Evolutionary conservation across 2,113 vertebrate genomes (phyloP).

Genomic region (Paedocypris sp.): DNA sequence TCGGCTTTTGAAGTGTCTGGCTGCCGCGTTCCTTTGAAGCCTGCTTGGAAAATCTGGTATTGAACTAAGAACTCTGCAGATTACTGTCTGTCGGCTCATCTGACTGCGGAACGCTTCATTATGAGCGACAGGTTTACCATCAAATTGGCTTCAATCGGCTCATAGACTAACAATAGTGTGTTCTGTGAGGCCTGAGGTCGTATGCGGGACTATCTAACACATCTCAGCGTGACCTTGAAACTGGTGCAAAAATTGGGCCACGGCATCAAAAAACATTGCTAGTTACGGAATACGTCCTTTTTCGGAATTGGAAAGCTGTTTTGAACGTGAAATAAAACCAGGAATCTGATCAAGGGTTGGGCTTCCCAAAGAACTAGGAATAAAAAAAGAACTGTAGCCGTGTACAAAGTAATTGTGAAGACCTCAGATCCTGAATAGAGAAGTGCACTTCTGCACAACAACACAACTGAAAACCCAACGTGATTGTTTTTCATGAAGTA

Average conservation of each 20-base stretch:
- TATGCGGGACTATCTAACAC: no score
- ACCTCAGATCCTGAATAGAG: neutral
- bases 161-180: neutral
- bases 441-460: neutral
- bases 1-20: slow-evolving; percentile 49
- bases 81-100: slow-evolving; percentile 15
- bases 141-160: slow-evolving; percentile 1
- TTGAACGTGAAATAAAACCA: slow-evolving; percentile 35
- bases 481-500: slow-evolving; percentile 20
- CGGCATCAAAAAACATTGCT: neutral
- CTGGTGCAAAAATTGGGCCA: neutral
- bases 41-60: slow-evolving; percentile 42
- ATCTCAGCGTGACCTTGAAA: no score
- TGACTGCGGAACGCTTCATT: slow-evolving; percentile 19
- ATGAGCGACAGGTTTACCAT: slow-evolving; percentile 14
- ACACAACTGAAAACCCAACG: slow-evolving; percentile 22
- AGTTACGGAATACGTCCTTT: slow-evolving; percentile 32
- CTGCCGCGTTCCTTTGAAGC: slow-evolving; percentile 49
- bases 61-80: slow-evolving; percentile 39
- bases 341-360: slow-evolving; percentile 28
- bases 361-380: slow-evolving; percentile 41
- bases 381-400: slow-evolving; percentile 29
- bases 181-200: no score
- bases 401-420: slow-evolving; percentile 39
- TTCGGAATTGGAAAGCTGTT: slow-evolving; percentile 34